phyloP scores from a whole-genome alignment of 1,140 invertebrate genomes.

The Dicyema japonicum region DNA sequence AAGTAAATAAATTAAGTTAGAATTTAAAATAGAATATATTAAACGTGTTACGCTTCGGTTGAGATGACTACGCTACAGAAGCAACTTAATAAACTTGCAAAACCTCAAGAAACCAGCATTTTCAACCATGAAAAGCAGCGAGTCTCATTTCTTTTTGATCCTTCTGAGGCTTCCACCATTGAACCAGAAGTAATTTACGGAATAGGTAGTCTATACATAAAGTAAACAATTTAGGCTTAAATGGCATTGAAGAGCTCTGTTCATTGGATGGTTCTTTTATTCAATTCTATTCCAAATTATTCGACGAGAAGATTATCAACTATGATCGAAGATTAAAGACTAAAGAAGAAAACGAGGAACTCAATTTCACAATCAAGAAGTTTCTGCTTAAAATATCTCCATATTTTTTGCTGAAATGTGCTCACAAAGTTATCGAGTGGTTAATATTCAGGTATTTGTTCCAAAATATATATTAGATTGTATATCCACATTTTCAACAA shows the following conservation, averaged over 20 bases:
- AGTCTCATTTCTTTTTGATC: too few relatives aligned
- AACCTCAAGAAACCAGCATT: too few relatives aligned
- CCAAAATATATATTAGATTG: conserved; percentile 27
- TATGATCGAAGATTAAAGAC: conserved; percentile 43
- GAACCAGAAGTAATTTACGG: too few relatives aligned
- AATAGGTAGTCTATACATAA: too few relatives aligned
- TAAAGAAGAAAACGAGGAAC: conserved; percentile 34
- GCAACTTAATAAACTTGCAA: too few relatives aligned
- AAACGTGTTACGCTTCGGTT: too few relatives aligned
- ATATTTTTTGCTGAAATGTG: conserved; percentile 42
- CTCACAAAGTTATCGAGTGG: conserved; percentile 68
- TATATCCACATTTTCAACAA: conserved; percentile 53
- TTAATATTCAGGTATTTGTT: conserved; percentile 30
- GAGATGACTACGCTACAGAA: too few relatives aligned
- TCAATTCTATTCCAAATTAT: conserved; percentile 38
- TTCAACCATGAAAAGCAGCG: too few relatives aligned
- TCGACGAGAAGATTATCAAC: conserved; percentile 32
- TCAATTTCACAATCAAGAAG: conserved; percentile 38
- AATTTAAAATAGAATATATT: too few relatives aligned
- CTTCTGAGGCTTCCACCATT: too few relatives aligned
- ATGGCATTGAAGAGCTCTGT: conserved; percentile 44
- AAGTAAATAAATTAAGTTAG: too few relatives aligned
- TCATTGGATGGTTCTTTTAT: conserved; percentile 33
- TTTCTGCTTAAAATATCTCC: conserved; percentile 48
- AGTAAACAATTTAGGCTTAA: conserved; percentile 24